Base-by-base conservation (phyloP, 2,888 invertebrate genomes). In the Abrostola tripartita region DNA sequence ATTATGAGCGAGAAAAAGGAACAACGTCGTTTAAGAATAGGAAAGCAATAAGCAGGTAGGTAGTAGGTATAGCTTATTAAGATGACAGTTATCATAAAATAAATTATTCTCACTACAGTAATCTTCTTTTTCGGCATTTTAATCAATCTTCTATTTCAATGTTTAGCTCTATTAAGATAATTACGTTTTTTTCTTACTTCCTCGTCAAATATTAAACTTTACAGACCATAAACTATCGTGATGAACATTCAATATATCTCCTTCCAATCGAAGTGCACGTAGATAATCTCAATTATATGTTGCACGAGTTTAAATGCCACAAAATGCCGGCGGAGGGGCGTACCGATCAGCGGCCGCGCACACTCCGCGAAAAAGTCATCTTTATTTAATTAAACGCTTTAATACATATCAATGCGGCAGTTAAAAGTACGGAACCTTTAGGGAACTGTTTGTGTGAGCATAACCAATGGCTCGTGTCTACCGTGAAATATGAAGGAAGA, bases 301-400 rank as follows among this genome's bases (percentile, higher is more conserved):
- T 67, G 74, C 66, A 68, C 56, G 60, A 71, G 69, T 76, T 81
- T 83, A 82, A 84, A 83, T 83, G 81, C 73, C 74, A 81, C 61
- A 74, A 79, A 79, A 75, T 74, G 75, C 75, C 76, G 72, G 71
- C 75, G 63, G 64, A 60, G 70, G 69, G 59, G 68, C 73, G 66
- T 76, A 44, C 44, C 14, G 61, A 56, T 50, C 60, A 50, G 73
- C 36, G 56, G 57, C 56, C 61, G 63, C 62, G 77, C 78, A 69
- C 77, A 76, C 76, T 76, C 65, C 74, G 72, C 67, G 78, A 67
- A 77, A 81, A 81, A 81, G 79, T 79, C 81, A 85, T 85, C 80
- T 84, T 84, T 79, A 84, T 81, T 85, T 85, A 85, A 88, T 87
- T 88, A 80, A 86, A 83, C 67, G 77, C 73, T 82, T 84, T 80